Base-by-base conservation (phyloP, 2,113 vertebrate genomes). In the Tenebrosternarchus preto region DNA sequence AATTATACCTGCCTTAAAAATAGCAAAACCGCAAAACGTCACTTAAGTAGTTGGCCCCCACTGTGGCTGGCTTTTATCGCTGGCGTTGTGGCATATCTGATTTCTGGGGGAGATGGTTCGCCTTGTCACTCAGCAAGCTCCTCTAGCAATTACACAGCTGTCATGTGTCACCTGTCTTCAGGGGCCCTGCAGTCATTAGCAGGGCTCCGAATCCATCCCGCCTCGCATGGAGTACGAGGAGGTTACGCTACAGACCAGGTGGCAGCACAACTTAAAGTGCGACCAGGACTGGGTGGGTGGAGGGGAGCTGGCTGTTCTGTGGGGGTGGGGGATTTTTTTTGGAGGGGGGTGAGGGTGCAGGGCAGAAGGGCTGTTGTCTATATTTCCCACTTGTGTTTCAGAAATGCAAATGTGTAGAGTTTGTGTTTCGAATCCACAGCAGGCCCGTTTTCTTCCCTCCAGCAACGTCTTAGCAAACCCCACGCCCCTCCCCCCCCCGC, bases 141-240 rank as follows among this genome's bases (percentile, higher is more conserved):
- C 89, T 89, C 84, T 85, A 88, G 91, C 92, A 93, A 93, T 94
- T 94, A 93, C 91, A 90, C 88, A 88, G 92, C 91, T 92, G 91
- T 93, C 92, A 93, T 92, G 89, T 92, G 92, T 92, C 92, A 92
- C 90, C 90, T 87, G 86, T 86, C 90, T 87, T 76, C 77, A 77
- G 91, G 91, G 90, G n/a, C n/a, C 90, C 91, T 91, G 92, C 88
- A 92, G 91, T 90, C 91, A 91, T 92, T 92, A 91, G 88, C 12
- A 64, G 73, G 53, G 80, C 86, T 85, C 89, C 89, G 89, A 92
- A 91, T 90, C 88, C 90, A 91, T 86, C 88, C 85, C 50, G 90
- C 87, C 91, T 93, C 92, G 92, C 93, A 91, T 92, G 85, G 92
- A 83, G 83, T 77, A 66, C 85, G 83, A 87, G 86, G 89, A 73